Evolutionary conservation across 92 coral and sea anemone genomes (phyloP), one percentile per base, ranked within the genome.

Genomic region (Bergia sp.): DNA sequence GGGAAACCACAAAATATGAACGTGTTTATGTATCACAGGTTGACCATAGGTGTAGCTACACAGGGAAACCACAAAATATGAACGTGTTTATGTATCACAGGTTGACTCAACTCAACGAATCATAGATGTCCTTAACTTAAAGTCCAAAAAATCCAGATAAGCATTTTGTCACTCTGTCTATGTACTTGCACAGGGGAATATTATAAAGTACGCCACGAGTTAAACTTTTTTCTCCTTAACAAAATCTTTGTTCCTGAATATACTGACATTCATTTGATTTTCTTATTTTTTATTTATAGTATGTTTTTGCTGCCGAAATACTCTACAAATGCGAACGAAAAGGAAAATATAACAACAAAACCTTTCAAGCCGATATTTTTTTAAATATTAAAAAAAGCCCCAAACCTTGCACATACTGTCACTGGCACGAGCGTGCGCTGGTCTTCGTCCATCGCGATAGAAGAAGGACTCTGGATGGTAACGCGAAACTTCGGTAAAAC

Each of bases 401-500:
- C 79, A 42, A 76, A 76, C 80, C 80, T 76, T 76, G 80, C 80
- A 36, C 80, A 76, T 42, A 76, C 50, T 38, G 80, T 76, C 45
- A 38, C 80, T 4, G 80, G 37, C 23, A 76, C 53, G 3, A 15
- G 50, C 49, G 10, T 1, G 18, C 58, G 58, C 11, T 10, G 10
- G 8, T 41, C 16, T n/a, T 16, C 80, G 43, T 76, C 80, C 53
- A 39, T 3, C 50, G 36, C 80, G 23, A 76, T 41, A 3, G 41
- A 76, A 8, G 80, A 23, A 39, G 80, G 80, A 1, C 80, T 76
- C 41, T 76, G 80, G 80, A 76, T 76, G 53, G 80, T 76, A 23
- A 76, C 80, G 8, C 80, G 80, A 76, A 76, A 76, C 80, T 41
- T 41, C 11, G 80, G 80, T 3, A 76, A 41, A 76, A 76, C 80